phyloP scores from a whole-genome alignment of 2,113 vertebrate genomes.

The Erythrolamprus reginae region DNA sequence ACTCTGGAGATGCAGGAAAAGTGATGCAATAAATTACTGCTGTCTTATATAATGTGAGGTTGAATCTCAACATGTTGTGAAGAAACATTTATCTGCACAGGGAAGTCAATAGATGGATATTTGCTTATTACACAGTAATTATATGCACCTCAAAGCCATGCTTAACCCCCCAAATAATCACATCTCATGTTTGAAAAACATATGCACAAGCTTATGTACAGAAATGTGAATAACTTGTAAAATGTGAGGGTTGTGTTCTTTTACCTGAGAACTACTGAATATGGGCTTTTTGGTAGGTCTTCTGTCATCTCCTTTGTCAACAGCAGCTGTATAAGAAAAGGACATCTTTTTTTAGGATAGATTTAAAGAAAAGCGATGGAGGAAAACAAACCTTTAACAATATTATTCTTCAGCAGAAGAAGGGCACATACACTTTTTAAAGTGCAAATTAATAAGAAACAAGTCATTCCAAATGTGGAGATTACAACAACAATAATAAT shows the following conservation, averaged over 20 bases:
- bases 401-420: not conserved
- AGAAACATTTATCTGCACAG: not conserved
- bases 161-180: not conserved
- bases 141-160: not conserved
- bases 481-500: not conserved
- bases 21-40: constrained; percentile 46
- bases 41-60: constrained; percentile 26
- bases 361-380: not conserved
- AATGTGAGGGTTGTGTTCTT: not conserved
- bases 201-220: not conserved
- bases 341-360: constrained; percentile 43
- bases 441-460: not conserved
- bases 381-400: not conserved
- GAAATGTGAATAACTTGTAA: constrained; percentile 6
- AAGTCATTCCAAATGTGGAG: not conserved
- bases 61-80: not conserved
- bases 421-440: not conserved
- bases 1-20: constrained; percentile 29
- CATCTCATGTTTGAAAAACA: constrained; percentile 13
- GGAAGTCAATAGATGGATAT: constrained; percentile 23
- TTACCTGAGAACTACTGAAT: constrained; percentile 92
- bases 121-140: not conserved
- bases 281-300: constrained; percentile 87
- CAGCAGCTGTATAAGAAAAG: constrained; percentile 75
- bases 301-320: constrained; percentile 91